Base-by-base conservation (phyloP, 1,140 invertebrate species). In the Pentalonia nigronervosa region DNA sequence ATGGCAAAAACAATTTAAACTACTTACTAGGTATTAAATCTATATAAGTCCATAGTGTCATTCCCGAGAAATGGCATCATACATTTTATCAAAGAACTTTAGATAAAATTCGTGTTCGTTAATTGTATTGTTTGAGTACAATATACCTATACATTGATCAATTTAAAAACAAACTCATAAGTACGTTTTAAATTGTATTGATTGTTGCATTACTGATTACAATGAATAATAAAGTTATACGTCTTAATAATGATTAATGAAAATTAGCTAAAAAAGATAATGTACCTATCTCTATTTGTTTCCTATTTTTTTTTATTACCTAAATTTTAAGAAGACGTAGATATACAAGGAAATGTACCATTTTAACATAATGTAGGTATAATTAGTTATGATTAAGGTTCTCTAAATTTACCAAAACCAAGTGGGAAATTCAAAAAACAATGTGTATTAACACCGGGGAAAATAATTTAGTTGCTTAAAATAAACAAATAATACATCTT, bases 1-100 rank as follows among this genome's bases (percentile, higher is more conserved):
- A 87, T 47, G 21, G 23, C 7, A 53, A 89, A 89, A 89, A 89
- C 47, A 88, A 88, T 50, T 48, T 34, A 53, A 88, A 25, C n/a
- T 53, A 50, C 47, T 20, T 53, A 53, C n/a, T 53, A 11, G 8
- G n/a, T 50, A 86, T 86, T 48, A 89, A 34, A 53, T 53, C 14
- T 89, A 50, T 53, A 53, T 36, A 89, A 84, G 23, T 47, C 60
- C 60, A 76, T 76, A 17, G 4, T 86, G 84, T 86, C 84, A 14
- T 53, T 89, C 86, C 86, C 47, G 0, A 76, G 47, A 48, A 88
- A 89, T 53, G 20, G 47, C 34, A 89, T 53, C 8, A 23, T 89
- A 23, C 0, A 1, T 53, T 89, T 89, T 89, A 89, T 89, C 87
- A 53, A 89, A 34, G n/a, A 53, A 53, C 48, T 89, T 89, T 25